Conservation (phyloP, 1,140 invertebrate species). For the Andricus grossulariae region DNA sequence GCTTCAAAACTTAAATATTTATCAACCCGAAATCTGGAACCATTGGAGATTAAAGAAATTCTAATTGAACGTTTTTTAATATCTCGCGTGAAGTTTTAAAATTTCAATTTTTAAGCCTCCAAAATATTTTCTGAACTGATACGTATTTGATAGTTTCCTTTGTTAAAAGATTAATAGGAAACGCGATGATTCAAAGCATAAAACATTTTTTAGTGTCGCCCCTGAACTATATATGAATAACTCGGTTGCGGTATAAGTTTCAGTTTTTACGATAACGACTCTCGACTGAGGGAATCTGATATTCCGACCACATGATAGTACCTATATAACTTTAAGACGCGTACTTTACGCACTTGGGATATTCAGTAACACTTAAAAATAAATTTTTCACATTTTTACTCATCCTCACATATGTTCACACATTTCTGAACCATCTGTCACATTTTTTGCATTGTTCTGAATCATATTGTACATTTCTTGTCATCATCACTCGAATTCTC, state of each 20-base stretch:
- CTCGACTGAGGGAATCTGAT: conserved; percentile 12
- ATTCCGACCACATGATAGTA: conserved; percentile 8
- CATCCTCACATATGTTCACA: not conserved
- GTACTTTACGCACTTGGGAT: not conserved
- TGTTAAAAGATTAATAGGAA: not conserved
- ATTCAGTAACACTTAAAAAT: not conserved
- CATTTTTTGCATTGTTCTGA: no score
- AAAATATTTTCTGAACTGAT: no score
- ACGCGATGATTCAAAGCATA: not conserved
- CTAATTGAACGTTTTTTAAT: no score
- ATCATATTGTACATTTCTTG: no score
- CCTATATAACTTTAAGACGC: not conserved
- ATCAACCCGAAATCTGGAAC: no score
- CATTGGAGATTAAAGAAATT: no score
- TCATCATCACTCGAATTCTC: no score
- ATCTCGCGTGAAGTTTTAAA: no score
- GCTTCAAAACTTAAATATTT: no score
- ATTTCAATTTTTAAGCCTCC: no score
- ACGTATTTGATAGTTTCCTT: not conserved
- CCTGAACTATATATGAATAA: conserved; percentile 18
- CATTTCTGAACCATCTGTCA: no score
- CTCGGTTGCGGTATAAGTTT: not conserved
- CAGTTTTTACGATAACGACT: conserved; percentile 18
- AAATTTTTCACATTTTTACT: not conserved
- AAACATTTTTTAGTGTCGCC: not conserved